Base-by-base conservation (phyloP, 2,797 vertebrate species). In the Argyrosomus regius region DNA sequence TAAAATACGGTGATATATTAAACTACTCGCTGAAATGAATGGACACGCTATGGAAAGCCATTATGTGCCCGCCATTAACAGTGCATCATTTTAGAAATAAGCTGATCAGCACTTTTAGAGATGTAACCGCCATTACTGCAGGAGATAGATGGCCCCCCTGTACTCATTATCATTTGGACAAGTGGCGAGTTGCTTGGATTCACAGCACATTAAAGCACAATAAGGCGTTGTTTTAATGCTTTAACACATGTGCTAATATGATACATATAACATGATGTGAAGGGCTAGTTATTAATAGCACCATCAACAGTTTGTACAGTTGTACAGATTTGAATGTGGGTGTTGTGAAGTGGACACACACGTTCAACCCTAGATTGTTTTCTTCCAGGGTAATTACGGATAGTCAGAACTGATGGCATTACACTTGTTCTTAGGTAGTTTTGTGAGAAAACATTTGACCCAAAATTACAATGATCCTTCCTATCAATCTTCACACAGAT, bases 61-160 rank as follows among this genome's bases (percentile, higher is more conserved):
- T 91, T 92, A 81, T 20, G 35, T 12, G 53, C 48, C 63, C 39
- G 1, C 73, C 87, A 84, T 91, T 88, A 91, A 85, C 82, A 31
- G 81, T 78, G 84, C 80, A 92, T 92, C 89, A 86, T 83, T 85
- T 80, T 31, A 26, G 71, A 89, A 93, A 89, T 54, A 49, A 80
- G 83, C 85, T 72, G 85, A 90, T 93, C 93, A 91, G 93, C 91
- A 92, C 86, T 93, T 94, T 87, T 20, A 28, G 77, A 74, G 84
- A 84, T 84, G 72, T 50, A 80, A 67, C 79, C 77, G 85, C 75
- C 88, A 67, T 77, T 90, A 53, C 48, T 35, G 8, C 41, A 75
- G 56, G 69, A 85, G 83, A 91, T 67, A 10, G 85, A 90, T 90
- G 78, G 12, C 58, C 56, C 10, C 35, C 46, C 72, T 66, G 45